A percentile compares a stretch with the other conserved stretches of the same genome.
These are phyloP conservation scores for Oncorhynchus gorbuscha DNA, from an alignment of 2,113 vertebrate species.

Conservation along the genomic window DNA sequence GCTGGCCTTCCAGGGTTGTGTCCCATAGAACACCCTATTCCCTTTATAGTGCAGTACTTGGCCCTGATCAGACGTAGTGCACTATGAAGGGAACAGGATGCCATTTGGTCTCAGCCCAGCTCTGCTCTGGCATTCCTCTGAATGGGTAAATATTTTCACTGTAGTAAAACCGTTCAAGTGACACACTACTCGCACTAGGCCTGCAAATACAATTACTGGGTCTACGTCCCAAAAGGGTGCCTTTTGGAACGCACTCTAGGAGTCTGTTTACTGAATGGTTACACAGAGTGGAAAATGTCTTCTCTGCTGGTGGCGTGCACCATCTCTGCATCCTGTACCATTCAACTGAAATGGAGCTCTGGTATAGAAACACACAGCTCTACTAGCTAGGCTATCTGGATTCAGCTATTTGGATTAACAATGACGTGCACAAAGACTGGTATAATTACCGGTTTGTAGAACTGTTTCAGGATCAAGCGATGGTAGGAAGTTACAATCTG, in stretches of 20 bases:
- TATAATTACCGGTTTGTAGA: conserved; percentile 88
- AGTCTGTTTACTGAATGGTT: not conserved
- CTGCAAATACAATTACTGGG: conserved; percentile 2
- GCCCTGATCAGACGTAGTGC: too few relatives aligned
- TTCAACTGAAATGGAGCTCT: not conserved
- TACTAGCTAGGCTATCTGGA: too few relatives aligned
- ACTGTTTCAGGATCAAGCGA: conserved; percentile 96
- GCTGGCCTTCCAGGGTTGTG: too few relatives aligned
- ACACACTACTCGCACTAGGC: not conserved
- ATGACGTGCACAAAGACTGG: not conserved
- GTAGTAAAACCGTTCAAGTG: conserved; percentile 3
- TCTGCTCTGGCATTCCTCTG: not conserved
- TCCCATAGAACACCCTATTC: too few relatives aligned
- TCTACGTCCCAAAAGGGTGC: too few relatives aligned
- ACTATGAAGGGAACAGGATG: too few relatives aligned
- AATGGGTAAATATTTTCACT: conserved; percentile 18
- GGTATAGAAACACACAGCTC: not conserved
- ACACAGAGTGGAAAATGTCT: not conserved
- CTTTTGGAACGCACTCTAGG: not conserved
- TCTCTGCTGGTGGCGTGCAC: not conserved
- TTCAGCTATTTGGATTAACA: too few relatives aligned
- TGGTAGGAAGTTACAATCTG: conserved; percentile 87
- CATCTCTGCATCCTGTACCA: not conserved
- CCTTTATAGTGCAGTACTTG: too few relatives aligned
- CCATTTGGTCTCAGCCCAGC: too few relatives aligned